A percentile compares a stretch with the other conserved stretches of the same genome.
Evolutionary conservation across 2,113 vertebrate species (phyloP).

Genomic region (Sylvilagus bachmani): DNA sequence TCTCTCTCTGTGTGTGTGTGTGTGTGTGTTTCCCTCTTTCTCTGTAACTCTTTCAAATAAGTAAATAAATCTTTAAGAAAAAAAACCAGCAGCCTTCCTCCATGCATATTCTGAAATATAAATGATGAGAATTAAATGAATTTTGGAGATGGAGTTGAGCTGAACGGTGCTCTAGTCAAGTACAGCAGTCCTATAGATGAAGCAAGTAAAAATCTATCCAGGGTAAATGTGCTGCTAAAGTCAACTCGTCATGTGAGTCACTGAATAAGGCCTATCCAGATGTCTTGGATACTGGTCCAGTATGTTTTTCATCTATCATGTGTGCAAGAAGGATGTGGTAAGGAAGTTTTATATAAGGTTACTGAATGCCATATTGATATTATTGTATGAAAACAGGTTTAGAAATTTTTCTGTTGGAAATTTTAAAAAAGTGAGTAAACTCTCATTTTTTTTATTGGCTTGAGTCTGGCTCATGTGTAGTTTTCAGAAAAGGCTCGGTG

Average conservation of each 20-base stretch:
- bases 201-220: background rate
- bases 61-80: no score
- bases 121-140: slow-evolving; percentile 15
- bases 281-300: no score
- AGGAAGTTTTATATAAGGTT: slow-evolving; percentile 25
- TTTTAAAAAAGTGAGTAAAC: slow-evolving; percentile 21
- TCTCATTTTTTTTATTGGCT: slow-evolving; percentile 48
- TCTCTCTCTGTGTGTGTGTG: no score
- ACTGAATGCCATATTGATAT: slow-evolving; percentile 18
- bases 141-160: background rate
- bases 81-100: background rate
- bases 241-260: background rate
- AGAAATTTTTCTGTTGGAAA: background rate
- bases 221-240: background rate
- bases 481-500: slow-evolving; percentile 26
- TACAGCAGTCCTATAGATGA: background rate
- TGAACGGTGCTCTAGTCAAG: background rate
- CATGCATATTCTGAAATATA: slow-evolving; percentile 20
- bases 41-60: no score
- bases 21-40: no score
- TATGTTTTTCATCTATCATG: background rate
- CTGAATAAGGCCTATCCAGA: background rate
- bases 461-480: background rate
- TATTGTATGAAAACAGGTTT: slow-evolving; percentile 33
- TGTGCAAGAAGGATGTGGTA: background rate